Evolutionary conservation across 53 echinoderm and acorn worm species (phyloP), one percentile per base, ranked within the genome.

Genomic region (Mesocentrotus franciscanus): DNA sequence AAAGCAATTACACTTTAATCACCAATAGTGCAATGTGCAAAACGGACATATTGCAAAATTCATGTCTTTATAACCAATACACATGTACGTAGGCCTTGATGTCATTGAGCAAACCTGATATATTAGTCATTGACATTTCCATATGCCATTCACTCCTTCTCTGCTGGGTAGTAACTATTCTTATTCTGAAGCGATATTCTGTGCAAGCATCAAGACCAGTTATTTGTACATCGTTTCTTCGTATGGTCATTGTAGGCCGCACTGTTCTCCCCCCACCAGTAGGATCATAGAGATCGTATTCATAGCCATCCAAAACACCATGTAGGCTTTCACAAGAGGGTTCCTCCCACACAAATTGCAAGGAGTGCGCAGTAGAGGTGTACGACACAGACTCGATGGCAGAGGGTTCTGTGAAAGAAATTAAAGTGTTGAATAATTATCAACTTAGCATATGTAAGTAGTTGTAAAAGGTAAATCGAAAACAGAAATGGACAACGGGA

Each of bases 291-390:
- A 83, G 72, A 5, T 39, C 8, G 22, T 83, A 83, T 6, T 83
- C 36, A 8, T 83, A 83, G 35, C 42, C 49, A 39, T 42, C 15
- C 18, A 83, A 39, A 6, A 39, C 42, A 83, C 83, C 83, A 9
- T 83, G 83, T 10, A 17, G 42, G 83, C 34, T 83, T 83, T 83
- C 83, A 83, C 83, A 83, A 4, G 83, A 83, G 34, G 83, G 83
- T 42, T 83, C 7, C 20, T 83, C 83, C 83, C 83, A 83, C 18
- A 42, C 34, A 20, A 83, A 35, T 8, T 49, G 83, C 30, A 83
- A 83, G 8, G 83, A 83, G 8, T 18, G 3, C 0, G 39, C 42
- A 83, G 39, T 16, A 42, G 83, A 26, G 0, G 83, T 83, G 83
- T 83, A 83, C 0, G 83, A 83, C 20, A 83, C 83, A 1, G 20